These are phyloP conservation scores for Oligia fasciuncula DNA, from an alignment of 2,888 invertebrate species.

Conservation along the genomic window DNA sequence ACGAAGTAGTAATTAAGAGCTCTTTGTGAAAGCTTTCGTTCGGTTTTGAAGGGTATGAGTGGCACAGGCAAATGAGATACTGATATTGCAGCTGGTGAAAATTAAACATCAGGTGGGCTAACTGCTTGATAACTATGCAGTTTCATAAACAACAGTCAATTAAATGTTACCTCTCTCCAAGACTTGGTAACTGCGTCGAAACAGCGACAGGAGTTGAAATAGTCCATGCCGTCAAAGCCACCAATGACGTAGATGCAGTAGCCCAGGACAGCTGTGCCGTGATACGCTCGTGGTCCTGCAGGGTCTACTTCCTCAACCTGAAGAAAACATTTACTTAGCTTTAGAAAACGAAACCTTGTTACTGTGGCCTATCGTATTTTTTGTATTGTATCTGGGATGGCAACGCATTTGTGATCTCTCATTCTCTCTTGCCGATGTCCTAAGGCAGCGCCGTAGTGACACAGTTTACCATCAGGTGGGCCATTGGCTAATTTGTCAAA, in stretches of 20 bases:
- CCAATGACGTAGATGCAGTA: slow-evolving; percentile 96
- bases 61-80: background rate
- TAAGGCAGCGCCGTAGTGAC: background rate
- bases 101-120: background rate
- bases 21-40: background rate
- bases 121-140: background rate
- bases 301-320: slow-evolving; percentile 94
- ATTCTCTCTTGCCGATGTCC: background rate
- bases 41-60: background rate
- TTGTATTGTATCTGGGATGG: background rate
- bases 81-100: background rate
- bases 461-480: background rate
- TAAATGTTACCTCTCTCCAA: slow-evolving; percentile 93
- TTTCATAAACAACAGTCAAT: background rate
- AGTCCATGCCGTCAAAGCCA: slow-evolving; percentile 97
- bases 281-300: slow-evolving; percentile 96
- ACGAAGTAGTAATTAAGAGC: too few relatives aligned
- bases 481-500: too few relatives aligned
- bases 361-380: background rate
- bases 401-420: background rate
- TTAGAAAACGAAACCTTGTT: background rate
- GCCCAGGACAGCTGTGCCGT: slow-evolving; percentile 97
- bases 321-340: background rate
- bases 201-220: slow-evolving; percentile 96
- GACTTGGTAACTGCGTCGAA: slow-evolving; percentile 95